Evolutionary conservation across 2,797 vertebrate genomes (phyloP).

Genomic region (Tapera naevia): DNA sequence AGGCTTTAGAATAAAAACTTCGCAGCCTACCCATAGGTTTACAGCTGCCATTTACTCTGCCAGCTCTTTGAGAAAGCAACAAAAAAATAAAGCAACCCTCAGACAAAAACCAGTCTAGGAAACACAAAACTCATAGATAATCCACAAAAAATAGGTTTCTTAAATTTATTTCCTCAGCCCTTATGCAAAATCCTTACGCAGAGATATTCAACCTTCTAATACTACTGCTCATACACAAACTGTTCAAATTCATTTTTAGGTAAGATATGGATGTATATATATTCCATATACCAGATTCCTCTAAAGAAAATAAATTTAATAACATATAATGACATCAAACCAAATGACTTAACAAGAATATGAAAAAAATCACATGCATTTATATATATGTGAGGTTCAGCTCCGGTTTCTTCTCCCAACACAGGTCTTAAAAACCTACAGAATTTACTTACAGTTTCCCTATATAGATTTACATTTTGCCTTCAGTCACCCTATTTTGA

Average conservation of each 20-base stretch:
- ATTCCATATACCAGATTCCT: neutral
- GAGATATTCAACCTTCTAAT: neutral
- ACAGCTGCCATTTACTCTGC: slow-evolving; percentile 73
- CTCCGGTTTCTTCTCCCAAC: neutral
- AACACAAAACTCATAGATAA: neutral
- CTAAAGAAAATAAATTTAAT: neutral
- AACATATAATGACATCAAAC: neutral
- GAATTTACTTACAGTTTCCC: neutral
- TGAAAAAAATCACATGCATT: neutral
- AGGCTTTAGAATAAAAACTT: slow-evolving; percentile 57
- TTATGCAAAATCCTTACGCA: neutral
- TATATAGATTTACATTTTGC: neutral
- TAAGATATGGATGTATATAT: neutral
- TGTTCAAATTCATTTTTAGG: neutral
- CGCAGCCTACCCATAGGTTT: slow-evolving; percentile 70
- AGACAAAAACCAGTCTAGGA: neutral
- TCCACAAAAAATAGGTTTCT: neutral
- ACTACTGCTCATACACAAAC: neutral
- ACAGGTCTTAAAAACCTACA: neutral
- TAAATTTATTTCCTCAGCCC: neutral
- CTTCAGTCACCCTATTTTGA: neutral
- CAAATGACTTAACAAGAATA: neutral
- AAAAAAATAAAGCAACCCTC: neutral
- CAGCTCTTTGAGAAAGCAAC: slow-evolving; percentile 35
- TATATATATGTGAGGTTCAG: neutral